Percentiles rank a stretch among this genome's conserved stretches.
Evolutionary conservation across 1,140 invertebrate genomes (phyloP).

Genomic region (Cyphomyrmex costatus): DNA sequence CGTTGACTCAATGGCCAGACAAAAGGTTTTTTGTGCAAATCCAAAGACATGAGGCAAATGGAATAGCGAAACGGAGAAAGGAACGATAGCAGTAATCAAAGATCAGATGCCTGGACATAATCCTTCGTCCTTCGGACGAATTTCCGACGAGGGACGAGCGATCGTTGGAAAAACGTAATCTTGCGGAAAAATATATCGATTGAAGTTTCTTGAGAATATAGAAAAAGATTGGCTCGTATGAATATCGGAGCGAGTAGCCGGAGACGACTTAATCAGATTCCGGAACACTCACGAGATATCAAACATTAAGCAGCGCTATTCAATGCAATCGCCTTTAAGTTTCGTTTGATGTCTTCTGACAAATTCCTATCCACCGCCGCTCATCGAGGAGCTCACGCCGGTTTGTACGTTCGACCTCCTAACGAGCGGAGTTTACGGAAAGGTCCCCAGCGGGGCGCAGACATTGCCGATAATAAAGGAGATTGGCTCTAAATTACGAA

Average conservation of each 20-base stretch:
- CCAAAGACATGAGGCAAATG: not conserved
- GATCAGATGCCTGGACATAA: conserved; percentile 53
- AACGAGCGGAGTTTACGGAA: conserved; percentile 69
- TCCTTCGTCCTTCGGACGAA: conserved; percentile 41
- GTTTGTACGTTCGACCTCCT: conserved; percentile 30
- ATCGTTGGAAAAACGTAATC: conserved; percentile 52
- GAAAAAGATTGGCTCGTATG: not conserved
- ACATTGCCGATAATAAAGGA: conserved; percentile 81
- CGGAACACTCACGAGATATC: conserved; percentile 33
- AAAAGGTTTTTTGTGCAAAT: conserved; percentile 34
- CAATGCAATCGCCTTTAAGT: conserved; percentile 22
- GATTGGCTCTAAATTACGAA: conserved; percentile 83
- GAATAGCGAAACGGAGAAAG: conserved; percentile 15
- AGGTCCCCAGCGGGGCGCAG: conserved; percentile 66
- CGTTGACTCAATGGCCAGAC: conserved; percentile 20
- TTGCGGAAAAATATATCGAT: conserved; percentile 37
- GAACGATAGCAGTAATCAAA: conserved; percentile 55
- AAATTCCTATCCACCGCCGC: conserved; percentile 3
- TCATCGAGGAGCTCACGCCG: conserved; percentile 14
- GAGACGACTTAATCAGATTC: conserved; percentile 46
- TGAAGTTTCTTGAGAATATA: conserved; percentile 11
- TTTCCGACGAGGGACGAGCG: not conserved
- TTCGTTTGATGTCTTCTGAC: not conserved
- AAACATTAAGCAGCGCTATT: conserved; percentile 33
- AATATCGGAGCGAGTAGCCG: not conserved